Conservation (phyloP, 2,888 invertebrate genomes). For the Drosophila meridiana region DNA sequence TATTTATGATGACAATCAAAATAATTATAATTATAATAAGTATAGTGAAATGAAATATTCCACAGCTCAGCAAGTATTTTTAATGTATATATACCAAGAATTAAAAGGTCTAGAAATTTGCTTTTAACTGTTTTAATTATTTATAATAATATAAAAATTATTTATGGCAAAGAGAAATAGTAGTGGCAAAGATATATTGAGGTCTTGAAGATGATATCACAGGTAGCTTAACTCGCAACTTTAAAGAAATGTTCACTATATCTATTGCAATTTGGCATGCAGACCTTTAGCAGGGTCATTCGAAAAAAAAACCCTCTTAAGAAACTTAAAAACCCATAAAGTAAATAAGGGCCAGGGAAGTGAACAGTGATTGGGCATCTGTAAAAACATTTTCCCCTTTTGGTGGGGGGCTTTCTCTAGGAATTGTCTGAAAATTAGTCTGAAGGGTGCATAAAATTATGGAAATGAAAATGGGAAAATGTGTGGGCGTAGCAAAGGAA, state of each 20-base stretch:
- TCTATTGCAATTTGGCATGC: background rate
- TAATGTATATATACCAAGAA: background rate
- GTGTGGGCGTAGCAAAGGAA: constrained; percentile 19
- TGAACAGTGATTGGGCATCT: constrained; percentile 26
- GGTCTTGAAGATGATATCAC: background rate
- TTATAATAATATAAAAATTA: background rate
- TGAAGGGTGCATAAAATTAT: constrained; percentile 76
- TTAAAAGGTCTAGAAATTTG: background rate
- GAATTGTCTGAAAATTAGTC: constrained; percentile 65
- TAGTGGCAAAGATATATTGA: background rate
- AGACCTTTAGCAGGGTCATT: background rate
- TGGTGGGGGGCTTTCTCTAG: background rate
- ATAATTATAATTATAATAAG: constrained; percentile 2
- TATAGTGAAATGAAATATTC: background rate
- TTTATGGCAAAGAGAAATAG: background rate
- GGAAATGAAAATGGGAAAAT: constrained; percentile 42
- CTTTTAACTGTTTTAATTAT: background rate
- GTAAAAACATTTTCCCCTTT: constrained; percentile 29
- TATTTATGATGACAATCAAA: constrained; percentile 1
- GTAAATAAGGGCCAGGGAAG: background rate
- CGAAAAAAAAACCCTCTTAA: background rate
- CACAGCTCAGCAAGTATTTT: background rate
- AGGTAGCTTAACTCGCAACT: background rate
- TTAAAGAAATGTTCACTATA: background rate
- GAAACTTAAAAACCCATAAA: constrained; percentile 5